Evolutionary conservation across 2,113 vertebrate species (phyloP), one percentile per base, ranked within the genome.

Genomic region (Xyrauchen texanus): DNA sequence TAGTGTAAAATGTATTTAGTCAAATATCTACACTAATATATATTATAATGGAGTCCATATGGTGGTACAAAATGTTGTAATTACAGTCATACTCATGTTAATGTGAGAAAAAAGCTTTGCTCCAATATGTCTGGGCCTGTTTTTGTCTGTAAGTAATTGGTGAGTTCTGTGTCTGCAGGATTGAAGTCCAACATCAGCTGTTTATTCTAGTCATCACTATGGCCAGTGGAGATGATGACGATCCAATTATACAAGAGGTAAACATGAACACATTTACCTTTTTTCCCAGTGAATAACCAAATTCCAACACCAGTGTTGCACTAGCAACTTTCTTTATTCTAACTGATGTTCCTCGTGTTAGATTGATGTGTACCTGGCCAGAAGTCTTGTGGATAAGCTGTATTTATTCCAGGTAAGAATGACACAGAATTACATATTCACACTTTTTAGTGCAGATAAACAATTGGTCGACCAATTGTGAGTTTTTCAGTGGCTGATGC

Each of bases 231-330:
- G 98, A 99, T 81, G 96, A 98, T 83, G 96, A 99, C 83, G 97
- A 98, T 89, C 98, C 97, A 79, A 94, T 99, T 85, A 93, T 99
- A 94, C 96, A 98, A 87, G 97, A 99, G 96, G 98, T 99, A 91
- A 9, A 80, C 62, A 3, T 62, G 8, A 42, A 46, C 65, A 11
- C 65, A 11, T 7, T 57, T 13, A 0, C 12, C 13, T 4, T 55
- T 47, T 16, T 0, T 60, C 12, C 11, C 44, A 63, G 55, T 1
- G 9, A 4, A 45, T 1, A 55, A 52, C 5, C 42, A 62, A 6
- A 8, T 4, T 44, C 5, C 46, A 44, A 47, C 5, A 8, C 6
- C 46, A 4, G 68, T 60, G 13, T 46, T 58, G 21, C 8, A 10
- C 21, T 6, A 58, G 12, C n/a, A 6, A 69, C 9, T 45, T n/a